A percentile compares a stretch with the other conserved stretches of the same genome.
Conservation (phyloP, 2,113 vertebrate species). For the Echinops telfairi region DNA sequence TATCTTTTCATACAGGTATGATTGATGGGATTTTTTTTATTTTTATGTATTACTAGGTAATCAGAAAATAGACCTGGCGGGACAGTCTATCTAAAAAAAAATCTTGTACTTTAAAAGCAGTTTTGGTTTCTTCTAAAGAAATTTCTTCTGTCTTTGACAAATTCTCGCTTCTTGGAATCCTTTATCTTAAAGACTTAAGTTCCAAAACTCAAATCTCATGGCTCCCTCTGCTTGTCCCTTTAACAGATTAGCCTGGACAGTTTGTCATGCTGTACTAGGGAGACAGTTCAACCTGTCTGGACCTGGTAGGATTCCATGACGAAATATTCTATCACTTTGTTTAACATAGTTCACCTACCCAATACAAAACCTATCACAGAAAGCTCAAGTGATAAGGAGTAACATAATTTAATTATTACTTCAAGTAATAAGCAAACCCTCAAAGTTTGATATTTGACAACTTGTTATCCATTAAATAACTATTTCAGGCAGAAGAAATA, state of each 20-base stretch:
- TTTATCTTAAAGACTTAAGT: conserved; percentile 33
- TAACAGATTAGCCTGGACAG: not conserved
- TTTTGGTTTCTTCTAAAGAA: too few species aligned
- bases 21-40: not conserved
- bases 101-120: too few species aligned
- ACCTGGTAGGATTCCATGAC: not conserved
- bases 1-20: not conserved
- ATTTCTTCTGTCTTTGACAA: not conserved
- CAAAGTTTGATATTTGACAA: conserved; percentile 38
- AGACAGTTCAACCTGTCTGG: not conserved
- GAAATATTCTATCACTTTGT: conserved; percentile 32
- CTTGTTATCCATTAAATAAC: conserved; percentile 30
- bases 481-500: not conserved
- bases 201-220: not conserved
- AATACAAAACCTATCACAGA: conserved; percentile 9
- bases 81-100: too few species aligned
- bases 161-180: not conserved
- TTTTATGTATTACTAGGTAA: not conserved
- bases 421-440: not conserved
- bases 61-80: not conserved
- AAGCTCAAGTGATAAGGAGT: not conserved
- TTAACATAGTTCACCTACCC: not conserved
- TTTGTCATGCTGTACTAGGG: conserved; percentile 1
- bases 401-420: not conserved
- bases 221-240: not conserved